Evolutionary conservation across 2,888 invertebrate genomes (phyloP), one percentile per base, ranked within the genome.

Genomic region (Synanthedon myopaeformis): DNA sequence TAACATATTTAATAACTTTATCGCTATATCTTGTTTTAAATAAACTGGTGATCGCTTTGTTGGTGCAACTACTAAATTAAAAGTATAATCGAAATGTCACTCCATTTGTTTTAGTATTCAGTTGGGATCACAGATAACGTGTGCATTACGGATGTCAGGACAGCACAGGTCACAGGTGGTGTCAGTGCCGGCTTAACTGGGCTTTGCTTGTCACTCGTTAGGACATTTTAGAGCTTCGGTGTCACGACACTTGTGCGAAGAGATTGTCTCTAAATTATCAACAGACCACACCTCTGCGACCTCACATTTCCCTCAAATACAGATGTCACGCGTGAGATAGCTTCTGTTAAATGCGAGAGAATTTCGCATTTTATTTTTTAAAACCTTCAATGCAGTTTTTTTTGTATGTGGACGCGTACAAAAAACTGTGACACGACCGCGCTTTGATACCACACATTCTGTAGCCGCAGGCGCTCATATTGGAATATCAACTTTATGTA

Each of bases 191-290:
- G 54, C 56, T 62, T 59, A 53, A 58, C 56, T 53, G 51, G 52
- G 66, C 65, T 71, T 68, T 64, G 59, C 58, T 56, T 70, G 70
- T 72, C 70, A 59, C 61, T 62, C 59, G 55, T 57, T 57, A 56
- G 59, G 63, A 71, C 69, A 63, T 59, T 56, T 13, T 64, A 64
- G 69, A 69, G 70, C 65, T 56, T 51, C 60, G 17, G 23, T 19
- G 49, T 49, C 49, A 14, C 13, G 14, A 14, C 45, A n/a, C 45
- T 45, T 13, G 14, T 45, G 35, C 35, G 14, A 45, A 45, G n/a
- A 14, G 45, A 45, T 45, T 45, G 45, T 45, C 45, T 45, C 13
- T 45, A 45, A 13, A 45, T 14, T 45, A 45, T n/a, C n/a, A 45
- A 45, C 45, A 6, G 45, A 14, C 45, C 10, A 35, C 35, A 35